Evolutionary conservation across 2,113 vertebrate species (phyloP), one percentile per base, ranked within the genome.

Genomic region (Puntigrus tetrazona): DNA sequence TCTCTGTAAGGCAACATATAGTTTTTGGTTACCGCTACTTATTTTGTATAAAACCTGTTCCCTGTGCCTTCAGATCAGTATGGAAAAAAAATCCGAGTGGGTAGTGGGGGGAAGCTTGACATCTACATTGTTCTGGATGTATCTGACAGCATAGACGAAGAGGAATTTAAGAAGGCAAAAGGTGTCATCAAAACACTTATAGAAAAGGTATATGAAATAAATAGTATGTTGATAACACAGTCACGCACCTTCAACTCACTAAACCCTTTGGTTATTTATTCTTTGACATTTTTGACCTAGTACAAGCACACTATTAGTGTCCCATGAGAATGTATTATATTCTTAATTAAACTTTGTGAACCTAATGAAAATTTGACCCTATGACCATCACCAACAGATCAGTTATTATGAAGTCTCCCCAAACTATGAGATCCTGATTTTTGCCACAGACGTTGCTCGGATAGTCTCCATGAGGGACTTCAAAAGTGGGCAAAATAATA

Each of bases 71-170:
- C 72, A 95, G 94, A 70, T 7, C 90, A 91, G 61, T 4, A 18
- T 2, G 91, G 70, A 5, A 93, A 90, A 61, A 90, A 0, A 59
- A 89, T 95, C 22, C 45, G 18, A 8, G 52, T 94, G 14, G 55
- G 87, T 1, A 88, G 87, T 52, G 80, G 80, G 31, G 93, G 92
- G 36, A 92, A 82, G 3, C 92, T 95, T 0, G 91, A 95, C 76
- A 94, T 95, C 72, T 95, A 93, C 25, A 94, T 95, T 2, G 93
- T 86, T 14, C 76, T 95, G 63, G 94, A 95, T 80, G 90, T 93
- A 76, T 95, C 94, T 55, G 89, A 88, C 29, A 95, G 94, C 84
- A 92, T 95, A 1, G 0, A 22, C 0, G 1, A 90, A 3, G 0
- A 31, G 0, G 0, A 93, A 0, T 69, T 94, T 47, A 0, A 13